Evolutionary conservation across 2,113 vertebrate genomes (phyloP).

Genomic region (Antechinus stuartii): DNA sequence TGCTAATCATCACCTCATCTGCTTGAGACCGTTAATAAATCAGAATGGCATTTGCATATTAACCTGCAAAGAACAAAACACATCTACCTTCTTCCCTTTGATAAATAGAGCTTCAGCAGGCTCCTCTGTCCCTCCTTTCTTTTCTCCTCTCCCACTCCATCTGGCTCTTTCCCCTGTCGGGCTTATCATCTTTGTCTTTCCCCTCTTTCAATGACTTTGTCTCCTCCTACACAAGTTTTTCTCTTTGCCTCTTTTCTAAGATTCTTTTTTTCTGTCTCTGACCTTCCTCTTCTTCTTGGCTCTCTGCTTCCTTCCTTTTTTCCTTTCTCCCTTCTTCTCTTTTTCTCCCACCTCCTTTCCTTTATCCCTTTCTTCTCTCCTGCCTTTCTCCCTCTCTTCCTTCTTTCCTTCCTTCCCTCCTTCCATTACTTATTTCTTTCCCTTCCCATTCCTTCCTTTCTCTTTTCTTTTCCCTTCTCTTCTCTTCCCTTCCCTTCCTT

Average conservation of each 20-base stretch:
- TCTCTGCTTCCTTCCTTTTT: background rate
- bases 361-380: no score
- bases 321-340: no score
- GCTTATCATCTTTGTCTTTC: background rate
- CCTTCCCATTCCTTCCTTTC: no score
- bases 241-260: background rate
- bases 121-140: background rate
- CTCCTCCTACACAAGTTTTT: background rate
- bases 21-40: slow-evolving; percentile 78
- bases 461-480: no score
- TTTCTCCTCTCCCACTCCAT: background rate
- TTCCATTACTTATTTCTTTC: background rate
- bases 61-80: slow-evolving; percentile 79
- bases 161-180: background rate
- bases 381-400: no score
- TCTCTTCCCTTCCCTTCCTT: no score
- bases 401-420: background rate
- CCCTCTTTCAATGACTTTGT: background rate
- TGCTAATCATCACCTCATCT: slow-evolving; percentile 82
- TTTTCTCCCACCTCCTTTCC: background rate
- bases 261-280: slow-evolving; percentile 18
- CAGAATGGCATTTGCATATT: slow-evolving; percentile 81
- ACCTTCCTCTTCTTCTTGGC: background rate
- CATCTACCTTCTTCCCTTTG: slow-evolving; percentile 70
- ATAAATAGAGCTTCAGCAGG: slow-evolving; percentile 46